These are phyloP conservation scores for Capitulum mitella DNA, from an alignment of 2,888 invertebrate genomes.

Conservation along the genomic window DNA sequence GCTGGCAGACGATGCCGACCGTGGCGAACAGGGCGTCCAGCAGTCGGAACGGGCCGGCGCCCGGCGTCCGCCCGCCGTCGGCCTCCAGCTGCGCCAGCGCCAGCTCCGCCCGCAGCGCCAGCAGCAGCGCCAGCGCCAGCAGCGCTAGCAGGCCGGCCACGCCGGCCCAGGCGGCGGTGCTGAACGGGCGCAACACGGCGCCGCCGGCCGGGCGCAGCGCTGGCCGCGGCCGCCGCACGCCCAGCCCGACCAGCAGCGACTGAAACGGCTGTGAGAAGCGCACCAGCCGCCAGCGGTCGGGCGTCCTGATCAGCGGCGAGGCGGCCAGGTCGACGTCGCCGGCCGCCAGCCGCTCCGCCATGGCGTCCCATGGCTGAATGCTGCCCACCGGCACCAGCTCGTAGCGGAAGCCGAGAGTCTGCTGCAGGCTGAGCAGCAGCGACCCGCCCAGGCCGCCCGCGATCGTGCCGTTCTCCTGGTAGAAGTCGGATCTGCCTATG, in stretches of 20 bases:
- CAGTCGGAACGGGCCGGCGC: constrained; percentile 42
- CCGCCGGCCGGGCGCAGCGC: background rate
- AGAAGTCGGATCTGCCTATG: background rate
- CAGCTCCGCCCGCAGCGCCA: background rate
- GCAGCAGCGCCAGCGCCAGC: background rate
- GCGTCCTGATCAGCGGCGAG: background rate
- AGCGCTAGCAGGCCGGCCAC: background rate
- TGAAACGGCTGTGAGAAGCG: background rate
- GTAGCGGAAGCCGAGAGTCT: background rate
- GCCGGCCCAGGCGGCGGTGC: background rate
- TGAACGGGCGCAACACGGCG: constrained; percentile 15
- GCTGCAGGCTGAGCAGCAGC: background rate
- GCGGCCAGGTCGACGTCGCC: background rate
- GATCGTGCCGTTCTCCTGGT: background rate
- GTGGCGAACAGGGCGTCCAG: constrained; percentile 52
- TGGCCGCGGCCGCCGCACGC: background rate
- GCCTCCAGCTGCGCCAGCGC: too few relatives aligned
- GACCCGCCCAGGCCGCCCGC: background rate
- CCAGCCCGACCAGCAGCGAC: constrained; percentile 35
- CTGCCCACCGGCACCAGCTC: background rate
- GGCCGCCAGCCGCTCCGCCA: background rate
- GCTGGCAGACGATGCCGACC: constrained; percentile 61
- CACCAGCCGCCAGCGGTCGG: background rate
- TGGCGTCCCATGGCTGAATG: background rate
- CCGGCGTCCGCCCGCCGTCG: constrained; percentile 25